Evolutionary conservation across 2,888 invertebrate species (phyloP), one percentile per base, ranked within the genome.

Genomic region (Lithosia quadra): DNA sequence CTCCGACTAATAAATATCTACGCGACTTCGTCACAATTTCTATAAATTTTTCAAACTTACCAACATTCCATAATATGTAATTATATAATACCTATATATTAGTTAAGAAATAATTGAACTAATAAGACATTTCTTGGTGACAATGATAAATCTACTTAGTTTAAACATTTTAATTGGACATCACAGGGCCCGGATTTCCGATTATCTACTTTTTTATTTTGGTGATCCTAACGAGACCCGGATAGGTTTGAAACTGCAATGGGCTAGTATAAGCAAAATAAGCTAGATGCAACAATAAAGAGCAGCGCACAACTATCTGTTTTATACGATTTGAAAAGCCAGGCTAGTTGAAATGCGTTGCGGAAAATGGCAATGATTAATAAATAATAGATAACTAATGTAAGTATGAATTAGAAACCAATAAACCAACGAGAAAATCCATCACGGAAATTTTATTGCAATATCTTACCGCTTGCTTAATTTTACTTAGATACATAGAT

Each of bases 71-170:
- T 49, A 49, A 49, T 49, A 49, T 7, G 18, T 49, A 0, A 49
- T n/a, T 49, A 49, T 49, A 2, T n/a, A n/a, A n/a, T 49, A n/a
- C 49, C 49, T 49, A 28, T 43, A 63, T 69, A 64, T 49, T 63
- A 78, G 53, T 68, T 36, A 71, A 60, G n/a, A n/a, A 74, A 81
- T 72, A 79, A 74, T 79, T 81, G 76, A 79, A 79, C 74, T 79
- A 79, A 79, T 81, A 81, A 79, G 79, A 79, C 77, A 76, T 79
- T 79, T 79, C 81, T 74, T 74, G 79, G 79, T 76, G 67, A 73
- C 68, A 59, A 72, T 68, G 71, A 74, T 64, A 65, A 64, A 59
- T 53, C 11, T 13, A 21, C 11, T 9, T 49, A 49, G 49, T 49
- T 10, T n/a, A 11, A 8, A 43, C 13, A 24, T 24, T 61, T 11